Evolutionary conservation across 2,888 invertebrate species (phyloP), one percentile per base, ranked within the genome.

Genomic region (Linnaemya vulpina): DNA sequence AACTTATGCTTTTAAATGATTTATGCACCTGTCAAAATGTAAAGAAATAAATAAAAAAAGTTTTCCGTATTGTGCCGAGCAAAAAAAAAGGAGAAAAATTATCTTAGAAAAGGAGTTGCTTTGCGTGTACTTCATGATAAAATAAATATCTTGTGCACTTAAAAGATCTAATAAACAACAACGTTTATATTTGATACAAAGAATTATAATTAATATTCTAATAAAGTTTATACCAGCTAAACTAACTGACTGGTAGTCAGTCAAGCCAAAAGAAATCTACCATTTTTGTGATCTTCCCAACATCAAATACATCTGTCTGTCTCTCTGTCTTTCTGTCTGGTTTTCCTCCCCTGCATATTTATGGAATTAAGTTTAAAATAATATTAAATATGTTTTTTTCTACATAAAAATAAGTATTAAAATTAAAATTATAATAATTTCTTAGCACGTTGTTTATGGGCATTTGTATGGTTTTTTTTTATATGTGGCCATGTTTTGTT

Each of bases 341-440:
- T 51, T n/a, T 63, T 65, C 17, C 25, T 67, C 30, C 22, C 35
- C 20, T 79, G 67, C 58, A 67, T 73, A 74, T 73, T 58, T 73
- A 58, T 58, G 15, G 65, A 10, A 51, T 55, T 49, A 22, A 71
- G 22, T 63, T 30, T 43, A 55, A 53, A 22, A 67, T 65, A 43
- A 51, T 65, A 76, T 55, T 40, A 76, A 43, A 65, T 13, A 46
- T 46, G 30, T 30, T 30, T n/a, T n/a, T n/a, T n/a, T n/a, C 3
- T 30, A 30, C 5, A 67, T 67, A 65, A 65, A 77, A 60, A 68
- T 60, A 65, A 38, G 46, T 53, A 63, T 55, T 68, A 62, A 81
- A 75, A 70, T 51, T 74, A 70, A 82, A 75, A 71, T 78, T 78
- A 82, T 82, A 78, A 85, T 82, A 74, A 85, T 85, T 85, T 85